Base-by-base conservation (phyloP, 2,797 vertebrate species). In the Clarias platycephalus region DNA sequence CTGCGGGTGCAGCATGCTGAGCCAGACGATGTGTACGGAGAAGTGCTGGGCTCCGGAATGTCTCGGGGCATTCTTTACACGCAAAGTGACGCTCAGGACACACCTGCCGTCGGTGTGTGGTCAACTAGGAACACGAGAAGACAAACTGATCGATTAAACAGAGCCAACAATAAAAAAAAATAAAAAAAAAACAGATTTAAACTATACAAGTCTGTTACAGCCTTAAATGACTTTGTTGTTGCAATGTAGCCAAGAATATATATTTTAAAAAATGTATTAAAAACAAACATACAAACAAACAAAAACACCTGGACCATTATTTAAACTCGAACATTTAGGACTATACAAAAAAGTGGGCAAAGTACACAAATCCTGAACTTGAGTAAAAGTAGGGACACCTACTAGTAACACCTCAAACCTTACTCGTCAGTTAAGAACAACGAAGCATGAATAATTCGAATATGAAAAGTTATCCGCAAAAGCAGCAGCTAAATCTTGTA, bases 71-170 rank as follows among this genome's bases (percentile, higher is more conserved):
- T 87, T 96, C 95, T 89, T 91, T 95, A 90, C 92, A 94, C 7
- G 90, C 90, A 82, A 95, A 92, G 84, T 96, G 96, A 44, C 92
- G 94, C 88, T 96, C 95, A 3, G 95, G 94, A 90, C 95, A 96
- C 87, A 95, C 92, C 81, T 96, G 94, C 86, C 96, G 91, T 88
- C 95, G 92, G 85, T 96, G 96, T 13, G 94, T 87, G 28, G 92
- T 95, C 81, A 96, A 90, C 94, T 96, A 88, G 40, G 40, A 2
- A 55, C 86, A 57, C 40, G 0, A 53, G 18, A 83, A 76, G 91
- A 82, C 24, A 85, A 85, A 44, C 74, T 2, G 4, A 75, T 4
- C 15, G 60, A 62, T 58, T 60, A 82, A 68, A 68, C 13, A 37
- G 9, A 18, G 34, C 7, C 26, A 1, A 26, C 18, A 15, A 37